These are phyloP conservation scores for Speoplatyrhinus poulsoni DNA, from an alignment of 2,113 vertebrate species.

Conservation along the genomic window DNA sequence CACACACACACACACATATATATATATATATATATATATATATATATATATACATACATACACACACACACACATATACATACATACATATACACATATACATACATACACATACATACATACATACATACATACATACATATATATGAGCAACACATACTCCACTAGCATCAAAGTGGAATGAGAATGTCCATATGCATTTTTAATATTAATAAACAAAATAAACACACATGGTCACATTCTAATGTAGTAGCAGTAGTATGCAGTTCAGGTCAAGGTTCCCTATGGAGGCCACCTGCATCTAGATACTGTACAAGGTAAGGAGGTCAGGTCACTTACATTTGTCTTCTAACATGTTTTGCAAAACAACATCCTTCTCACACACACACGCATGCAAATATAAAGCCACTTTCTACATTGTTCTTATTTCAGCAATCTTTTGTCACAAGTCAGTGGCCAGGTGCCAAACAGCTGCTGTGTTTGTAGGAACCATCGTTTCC, in stretches of 20 bases:
- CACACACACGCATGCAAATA: not conserved
- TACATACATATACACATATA: slow-evolving; percentile 24
- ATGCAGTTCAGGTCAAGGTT: slow-evolving; percentile 38
- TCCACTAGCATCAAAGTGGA: too few species aligned
- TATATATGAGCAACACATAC: too few species aligned
- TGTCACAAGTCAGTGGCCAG: slow-evolving; percentile 4
- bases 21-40: not conserved
- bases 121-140: not conserved
- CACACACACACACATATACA: not conserved
- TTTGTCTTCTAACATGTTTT: slow-evolving; percentile 10
- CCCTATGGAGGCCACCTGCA: slow-evolving; percentile 43
- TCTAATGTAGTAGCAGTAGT: not conserved
- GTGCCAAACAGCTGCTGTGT: not conserved
- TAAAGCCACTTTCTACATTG: slow-evolving; percentile 11
- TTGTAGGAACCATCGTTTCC: not conserved
- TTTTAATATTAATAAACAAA: not conserved
- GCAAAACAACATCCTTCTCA: slow-evolving; percentile 1
- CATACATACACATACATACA: not conserved
- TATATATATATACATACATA: not conserved
- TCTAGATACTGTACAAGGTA: slow-evolving; percentile 28
- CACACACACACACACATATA: not conserved
- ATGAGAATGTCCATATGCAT: not conserved
- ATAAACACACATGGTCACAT: too few species aligned
- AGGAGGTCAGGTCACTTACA: slow-evolving; percentile 16
- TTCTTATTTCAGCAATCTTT: slow-evolving; percentile 1